Conservation (phyloP, 2,888 invertebrate genomes). For the Cheilosia impressa region DNA sequence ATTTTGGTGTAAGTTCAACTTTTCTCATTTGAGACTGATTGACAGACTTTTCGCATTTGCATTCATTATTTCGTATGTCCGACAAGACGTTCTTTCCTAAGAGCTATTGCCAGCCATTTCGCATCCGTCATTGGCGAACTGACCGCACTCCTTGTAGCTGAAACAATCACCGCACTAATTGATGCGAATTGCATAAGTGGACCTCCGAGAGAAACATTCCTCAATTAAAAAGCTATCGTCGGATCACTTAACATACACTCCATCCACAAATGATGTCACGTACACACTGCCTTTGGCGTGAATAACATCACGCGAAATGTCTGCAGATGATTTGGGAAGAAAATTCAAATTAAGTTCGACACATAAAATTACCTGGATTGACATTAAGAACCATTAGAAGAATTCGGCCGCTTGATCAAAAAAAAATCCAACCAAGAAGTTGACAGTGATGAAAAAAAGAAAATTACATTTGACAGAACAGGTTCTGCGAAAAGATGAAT, state of each 20-base stretch:
- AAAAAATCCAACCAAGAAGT: not conserved
- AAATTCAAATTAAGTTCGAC: conserved; percentile 53
- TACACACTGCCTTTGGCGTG: conserved; percentile 17
- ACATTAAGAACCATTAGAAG: conserved; percentile 45
- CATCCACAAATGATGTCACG: conserved; percentile 45
- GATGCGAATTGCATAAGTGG: conserved; percentile 44
- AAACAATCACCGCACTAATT: conserved; percentile 46
- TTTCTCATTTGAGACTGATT: no score
- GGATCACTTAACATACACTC: conserved; percentile 12
- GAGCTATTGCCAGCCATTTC: not conserved
- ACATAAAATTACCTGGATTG: conserved; percentile 41
- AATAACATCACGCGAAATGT: conserved; percentile 4
- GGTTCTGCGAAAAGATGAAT: not conserved
- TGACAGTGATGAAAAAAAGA: not conserved
- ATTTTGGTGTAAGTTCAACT: no score
- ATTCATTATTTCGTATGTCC: no score
- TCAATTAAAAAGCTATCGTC: conserved; percentile 53
- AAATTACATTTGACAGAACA: not conserved
- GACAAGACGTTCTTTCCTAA: no score
- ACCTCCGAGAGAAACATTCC: conserved; percentile 11
- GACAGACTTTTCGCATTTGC: no score
- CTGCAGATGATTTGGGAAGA: conserved; percentile 7
- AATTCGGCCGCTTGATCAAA: not conserved
- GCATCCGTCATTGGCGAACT: conserved; percentile 27
- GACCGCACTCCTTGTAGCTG: conserved; percentile 14